Percentiles rank a stretch among this genome's conserved stretches.
Conservation (phyloP, 2,888 invertebrate genomes). For the Catocala nupta region DNA sequence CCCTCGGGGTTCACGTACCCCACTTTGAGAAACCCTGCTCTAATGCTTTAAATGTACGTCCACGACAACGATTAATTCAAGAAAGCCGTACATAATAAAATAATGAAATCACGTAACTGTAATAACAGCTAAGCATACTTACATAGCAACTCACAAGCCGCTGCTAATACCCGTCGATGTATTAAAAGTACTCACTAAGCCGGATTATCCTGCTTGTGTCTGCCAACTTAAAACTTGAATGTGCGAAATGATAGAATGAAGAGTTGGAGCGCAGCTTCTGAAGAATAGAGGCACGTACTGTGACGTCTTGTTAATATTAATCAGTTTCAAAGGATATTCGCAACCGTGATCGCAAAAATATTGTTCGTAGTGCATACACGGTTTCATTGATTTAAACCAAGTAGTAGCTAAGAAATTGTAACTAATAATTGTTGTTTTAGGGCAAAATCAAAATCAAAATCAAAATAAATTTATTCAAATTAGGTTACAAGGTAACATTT, state of each 20-base stretch:
- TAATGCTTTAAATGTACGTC: too few relatives aligned
- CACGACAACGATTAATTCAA: too few relatives aligned
- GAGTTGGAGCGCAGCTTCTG: slow-evolving; percentile 38
- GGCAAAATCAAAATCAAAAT: too few relatives aligned
- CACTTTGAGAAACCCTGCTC: too few relatives aligned
- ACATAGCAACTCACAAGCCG: slow-evolving; percentile 11
- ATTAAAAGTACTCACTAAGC: slow-evolving; percentile 50
- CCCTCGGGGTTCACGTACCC: too few relatives aligned
- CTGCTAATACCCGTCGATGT: slow-evolving; percentile 31
- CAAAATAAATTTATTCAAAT: too few relatives aligned
- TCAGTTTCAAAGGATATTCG: slow-evolving; percentile 39
- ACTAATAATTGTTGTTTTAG: too few relatives aligned
- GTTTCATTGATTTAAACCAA: too few relatives aligned
- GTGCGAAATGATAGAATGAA: slow-evolving; percentile 46
- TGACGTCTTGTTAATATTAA: slow-evolving; percentile 70
- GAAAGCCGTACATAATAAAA: not conserved
- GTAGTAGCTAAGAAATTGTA: too few relatives aligned
- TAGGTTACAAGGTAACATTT: too few relatives aligned
- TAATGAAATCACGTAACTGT: not conserved
- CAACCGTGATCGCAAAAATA: slow-evolving; percentile 45
- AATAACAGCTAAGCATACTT: slow-evolving; percentile 13
- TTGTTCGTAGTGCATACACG: slow-evolving; percentile 13
- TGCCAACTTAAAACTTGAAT: slow-evolving; percentile 53
- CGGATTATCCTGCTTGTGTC: slow-evolving; percentile 48
- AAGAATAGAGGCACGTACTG: slow-evolving; percentile 59